These are phyloP conservation scores for Amphimallon solstitiale DNA, from an alignment of 2,888 invertebrate species.

Conservation along the genomic window DNA sequence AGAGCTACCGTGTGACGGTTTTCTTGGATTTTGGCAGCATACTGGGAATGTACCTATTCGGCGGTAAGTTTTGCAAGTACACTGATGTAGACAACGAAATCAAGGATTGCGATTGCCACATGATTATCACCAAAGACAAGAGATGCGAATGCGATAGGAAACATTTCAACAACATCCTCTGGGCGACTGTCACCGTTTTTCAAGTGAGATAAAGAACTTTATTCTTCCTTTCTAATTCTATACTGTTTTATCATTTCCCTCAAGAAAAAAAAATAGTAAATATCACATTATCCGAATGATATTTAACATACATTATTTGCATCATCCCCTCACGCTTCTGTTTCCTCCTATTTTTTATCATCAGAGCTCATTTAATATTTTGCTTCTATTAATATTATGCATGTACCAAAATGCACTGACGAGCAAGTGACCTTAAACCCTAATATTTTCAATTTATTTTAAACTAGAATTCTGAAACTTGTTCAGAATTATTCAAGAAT, in stretches of 20 bases:
- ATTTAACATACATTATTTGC: no score
- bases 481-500: no score
- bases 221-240: conserved; percentile 32
- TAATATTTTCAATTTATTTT: no score
- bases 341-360: no score
- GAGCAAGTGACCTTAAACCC: no score
- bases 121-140: conserved; percentile 88
- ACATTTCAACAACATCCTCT: conserved; percentile 98
- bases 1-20: conserved; percentile 26
- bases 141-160: conserved; percentile 96
- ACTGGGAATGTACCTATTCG: conserved; percentile 99
- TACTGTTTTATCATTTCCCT: not conserved
- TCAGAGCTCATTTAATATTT: conserved; percentile 24
- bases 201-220: conserved; percentile 77
- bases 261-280: not conserved
- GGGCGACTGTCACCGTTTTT: conserved; percentile 97
- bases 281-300: no score
- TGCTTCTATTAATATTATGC: no score
- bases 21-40: conserved; percentile 77
- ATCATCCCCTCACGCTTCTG: no score
- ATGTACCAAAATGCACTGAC: no score
- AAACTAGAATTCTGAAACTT: no score
- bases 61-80: conserved; percentile 99
- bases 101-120: conserved; percentile 91
- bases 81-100: conserved; percentile 83